Evolutionary conservation across 2,113 vertebrate genomes (phyloP).

Genomic region (Spermophilus dauricus): DNA sequence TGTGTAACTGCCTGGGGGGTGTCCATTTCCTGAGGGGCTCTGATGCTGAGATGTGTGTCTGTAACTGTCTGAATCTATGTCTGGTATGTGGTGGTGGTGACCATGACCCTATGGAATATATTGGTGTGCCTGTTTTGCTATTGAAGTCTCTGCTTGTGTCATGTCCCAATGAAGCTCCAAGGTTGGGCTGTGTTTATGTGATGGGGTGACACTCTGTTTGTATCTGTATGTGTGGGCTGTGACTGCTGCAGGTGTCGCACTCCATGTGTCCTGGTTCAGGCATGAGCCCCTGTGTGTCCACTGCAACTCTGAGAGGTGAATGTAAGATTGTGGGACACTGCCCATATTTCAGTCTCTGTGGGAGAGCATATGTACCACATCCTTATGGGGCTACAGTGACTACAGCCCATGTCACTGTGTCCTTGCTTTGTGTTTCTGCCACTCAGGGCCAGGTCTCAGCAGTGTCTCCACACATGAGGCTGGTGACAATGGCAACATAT

Average conservation of each 20-base stretch:
- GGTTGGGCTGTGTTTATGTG: background rate
- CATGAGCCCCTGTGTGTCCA: background rate
- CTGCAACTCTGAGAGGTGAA: background rate
- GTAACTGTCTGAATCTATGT: background rate
- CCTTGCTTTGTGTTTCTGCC: background rate
- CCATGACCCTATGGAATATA: background rate
- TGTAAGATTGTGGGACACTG: background rate
- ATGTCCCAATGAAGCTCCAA: background rate
- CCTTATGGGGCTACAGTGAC: background rate
- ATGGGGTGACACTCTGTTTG: background rate
- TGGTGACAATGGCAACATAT: background rate
- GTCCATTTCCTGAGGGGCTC: conserved; percentile 49
- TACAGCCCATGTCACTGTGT: background rate
- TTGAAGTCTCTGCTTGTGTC: background rate
- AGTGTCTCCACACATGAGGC: background rate
- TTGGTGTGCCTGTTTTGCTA: background rate
- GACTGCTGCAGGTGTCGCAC: background rate
- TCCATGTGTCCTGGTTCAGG: background rate
- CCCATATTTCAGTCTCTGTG: background rate
- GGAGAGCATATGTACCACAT: background rate
- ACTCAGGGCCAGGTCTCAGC: background rate
- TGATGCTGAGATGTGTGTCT: background rate
- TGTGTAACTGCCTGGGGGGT: conserved; percentile 28
- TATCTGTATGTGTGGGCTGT: background rate
- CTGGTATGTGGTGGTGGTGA: background rate